Percentiles rank a stretch among this genome's conserved stretches.
Conservation (phyloP, 2,113 vertebrate species). For the Microcebus griseorufus region DNA sequence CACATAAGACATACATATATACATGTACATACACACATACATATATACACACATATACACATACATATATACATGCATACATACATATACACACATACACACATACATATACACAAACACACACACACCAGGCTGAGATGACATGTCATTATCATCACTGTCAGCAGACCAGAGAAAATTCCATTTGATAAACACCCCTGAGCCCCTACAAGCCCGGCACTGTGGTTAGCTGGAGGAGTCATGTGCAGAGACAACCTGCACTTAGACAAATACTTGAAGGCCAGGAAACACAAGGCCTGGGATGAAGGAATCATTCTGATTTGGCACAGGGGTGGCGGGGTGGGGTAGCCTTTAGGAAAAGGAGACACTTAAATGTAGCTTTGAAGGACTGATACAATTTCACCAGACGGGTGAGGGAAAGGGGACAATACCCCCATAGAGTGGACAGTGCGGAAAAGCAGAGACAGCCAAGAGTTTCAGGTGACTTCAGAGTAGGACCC, state of each 20-base stretch:
- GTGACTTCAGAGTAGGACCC: neutral
- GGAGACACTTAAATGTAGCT: neutral
- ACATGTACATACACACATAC: too few relatives aligned
- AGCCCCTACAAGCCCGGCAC: neutral
- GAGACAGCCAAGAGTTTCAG: neutral
- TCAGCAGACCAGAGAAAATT: neutral
- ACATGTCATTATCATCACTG: neutral
- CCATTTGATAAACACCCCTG: neutral
- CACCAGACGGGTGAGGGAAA: neutral
- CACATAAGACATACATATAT: too few relatives aligned
- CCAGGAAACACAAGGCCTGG: rapidly evolving
- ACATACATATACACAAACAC: too few relatives aligned
- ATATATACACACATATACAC: too few relatives aligned
- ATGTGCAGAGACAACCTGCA: neutral
- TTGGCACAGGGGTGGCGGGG: neutral
- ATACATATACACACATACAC: too few relatives aligned
- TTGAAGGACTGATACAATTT: neutral
- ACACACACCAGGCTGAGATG: neutral
- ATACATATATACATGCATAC: too few relatives aligned
- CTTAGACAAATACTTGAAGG: neutral
- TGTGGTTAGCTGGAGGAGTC: neutral
- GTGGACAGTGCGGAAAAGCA: neutral
- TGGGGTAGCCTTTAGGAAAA: neutral
- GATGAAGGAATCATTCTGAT: neutral
- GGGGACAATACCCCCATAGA: neutral